A percentile compares a stretch with the other conserved stretches of the same genome.
Evolutionary conservation across 2,113 vertebrate species (phyloP).

Genomic region (Sterna hirundo): DNA sequence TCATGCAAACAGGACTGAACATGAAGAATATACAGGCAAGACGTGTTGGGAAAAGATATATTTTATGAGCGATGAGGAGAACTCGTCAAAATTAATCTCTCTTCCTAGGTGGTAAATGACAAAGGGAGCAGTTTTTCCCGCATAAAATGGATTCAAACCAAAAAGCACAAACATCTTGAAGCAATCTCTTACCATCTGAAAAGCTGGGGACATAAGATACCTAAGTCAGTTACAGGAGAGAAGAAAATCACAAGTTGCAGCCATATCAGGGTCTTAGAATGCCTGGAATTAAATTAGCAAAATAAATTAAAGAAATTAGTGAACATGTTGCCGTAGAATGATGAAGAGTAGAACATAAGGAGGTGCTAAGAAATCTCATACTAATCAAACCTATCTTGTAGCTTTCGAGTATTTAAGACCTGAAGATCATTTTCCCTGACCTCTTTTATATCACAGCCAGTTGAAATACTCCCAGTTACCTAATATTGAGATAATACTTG

Average conservation of each 20-base stretch:
- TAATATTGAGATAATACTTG: neutral
- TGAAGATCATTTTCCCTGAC: neutral
- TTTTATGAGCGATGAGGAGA: neutral
- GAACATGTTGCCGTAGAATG: neutral
- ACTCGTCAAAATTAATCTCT: conserved; percentile 5
- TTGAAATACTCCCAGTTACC: neutral
- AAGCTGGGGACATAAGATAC: neutral
- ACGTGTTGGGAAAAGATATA: neutral
- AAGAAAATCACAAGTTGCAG: neutral
- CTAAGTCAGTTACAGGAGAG: neutral
- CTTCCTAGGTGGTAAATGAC: neutral
- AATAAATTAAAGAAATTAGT: neutral
- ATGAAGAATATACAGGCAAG: neutral
- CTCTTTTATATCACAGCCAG: neutral
- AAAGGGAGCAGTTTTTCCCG: neutral
- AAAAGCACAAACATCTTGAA: neutral
- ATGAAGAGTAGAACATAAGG: neutral
- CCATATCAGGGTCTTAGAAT: neutral
- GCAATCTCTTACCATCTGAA: neutral
- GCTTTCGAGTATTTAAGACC: neutral
- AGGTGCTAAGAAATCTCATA: neutral
- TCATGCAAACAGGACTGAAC: neutral
- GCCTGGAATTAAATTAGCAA: neutral
- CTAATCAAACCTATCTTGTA: neutral
- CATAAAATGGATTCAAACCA: neutral